Conservation (phyloP, 2,888 invertebrate genomes). For the Ypsolopha scabrella region DNA sequence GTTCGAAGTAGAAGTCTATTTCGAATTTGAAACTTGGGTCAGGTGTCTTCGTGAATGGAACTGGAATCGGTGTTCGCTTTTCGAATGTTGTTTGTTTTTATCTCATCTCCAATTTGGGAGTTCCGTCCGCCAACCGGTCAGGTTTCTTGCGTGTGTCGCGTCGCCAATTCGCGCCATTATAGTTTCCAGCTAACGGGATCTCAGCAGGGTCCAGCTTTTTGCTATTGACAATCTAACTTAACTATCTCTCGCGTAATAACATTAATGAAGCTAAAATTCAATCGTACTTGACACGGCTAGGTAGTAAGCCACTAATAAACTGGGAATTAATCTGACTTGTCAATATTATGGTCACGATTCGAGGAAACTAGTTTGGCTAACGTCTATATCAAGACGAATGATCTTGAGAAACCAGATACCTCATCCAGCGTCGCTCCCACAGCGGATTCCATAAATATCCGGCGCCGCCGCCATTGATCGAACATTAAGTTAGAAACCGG, state of each 20-base stretch:
- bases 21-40: slow-evolving; percentile 14
- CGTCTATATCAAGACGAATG: slow-evolving; percentile 51
- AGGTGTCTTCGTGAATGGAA: slow-evolving; percentile 50
- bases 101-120: slow-evolving; percentile 46
- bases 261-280: slow-evolving; percentile 56
- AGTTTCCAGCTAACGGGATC: slow-evolving; percentile 42
- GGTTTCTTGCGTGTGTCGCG: slow-evolving; percentile 48
- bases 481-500: slow-evolving; percentile 31
- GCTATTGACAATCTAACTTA: slow-evolving; percentile 42
- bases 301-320: slow-evolving; percentile 26
- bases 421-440: slow-evolving; percentile 40
- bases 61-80: slow-evolving; percentile 27
- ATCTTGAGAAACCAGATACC: slow-evolving; percentile 57
- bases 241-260: slow-evolving; percentile 40
- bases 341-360: slow-evolving; percentile 57
- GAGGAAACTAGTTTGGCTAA: slow-evolving; percentile 52
- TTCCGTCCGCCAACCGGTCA: slow-evolving; percentile 42
- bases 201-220: slow-evolving; percentile 42
- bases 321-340: slow-evolving; percentile 51
- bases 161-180: slow-evolving; percentile 48
- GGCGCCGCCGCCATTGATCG: slow-evolving; percentile 33
- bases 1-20: slow-evolving; percentile 14
- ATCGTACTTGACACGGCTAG: slow-evolving; percentile 29
- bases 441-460: slow-evolving; percentile 51
- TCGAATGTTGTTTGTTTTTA: slow-evolving; percentile 46